phyloP scores from a whole-genome alignment of 2,797 vertebrate species.

The Lates japonicus region DNA sequence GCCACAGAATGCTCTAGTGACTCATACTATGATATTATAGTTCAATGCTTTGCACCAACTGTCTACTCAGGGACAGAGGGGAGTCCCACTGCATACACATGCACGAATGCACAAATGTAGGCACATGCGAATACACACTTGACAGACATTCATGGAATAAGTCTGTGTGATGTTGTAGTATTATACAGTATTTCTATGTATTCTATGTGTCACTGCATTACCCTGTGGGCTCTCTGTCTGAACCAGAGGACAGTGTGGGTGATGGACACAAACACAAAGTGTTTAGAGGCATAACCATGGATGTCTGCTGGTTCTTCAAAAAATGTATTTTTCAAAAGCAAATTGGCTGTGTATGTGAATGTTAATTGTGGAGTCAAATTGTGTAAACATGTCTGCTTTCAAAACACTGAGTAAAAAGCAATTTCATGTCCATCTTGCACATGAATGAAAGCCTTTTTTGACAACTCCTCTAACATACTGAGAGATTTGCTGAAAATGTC shows the following conservation, averaged over 20 bases:
- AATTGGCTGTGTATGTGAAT: background rate
- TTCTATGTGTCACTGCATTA: background rate
- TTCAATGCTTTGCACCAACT: conserved; percentile 55
- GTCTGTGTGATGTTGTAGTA: background rate
- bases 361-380: too few species aligned
- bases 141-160: background rate
- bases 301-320: background rate
- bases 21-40: conserved; percentile 70
- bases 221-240: background rate
- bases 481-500: conserved; percentile 21
- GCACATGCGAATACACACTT: conserved; percentile 7
- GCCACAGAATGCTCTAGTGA: conserved; percentile 70
- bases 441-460: conserved; percentile 1
- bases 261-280: background rate
- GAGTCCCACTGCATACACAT: conserved; percentile 30
- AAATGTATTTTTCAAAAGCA: background rate
- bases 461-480: background rate
- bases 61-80: conserved; percentile 44
- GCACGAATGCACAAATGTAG: background rate
- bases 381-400: background rate
- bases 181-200: background rate
- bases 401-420: background rate
- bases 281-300: background rate
- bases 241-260: background rate
- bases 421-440: background rate